Conservation (phyloP, 2,113 vertebrate genomes). For the Phycodurus eques region DNA sequence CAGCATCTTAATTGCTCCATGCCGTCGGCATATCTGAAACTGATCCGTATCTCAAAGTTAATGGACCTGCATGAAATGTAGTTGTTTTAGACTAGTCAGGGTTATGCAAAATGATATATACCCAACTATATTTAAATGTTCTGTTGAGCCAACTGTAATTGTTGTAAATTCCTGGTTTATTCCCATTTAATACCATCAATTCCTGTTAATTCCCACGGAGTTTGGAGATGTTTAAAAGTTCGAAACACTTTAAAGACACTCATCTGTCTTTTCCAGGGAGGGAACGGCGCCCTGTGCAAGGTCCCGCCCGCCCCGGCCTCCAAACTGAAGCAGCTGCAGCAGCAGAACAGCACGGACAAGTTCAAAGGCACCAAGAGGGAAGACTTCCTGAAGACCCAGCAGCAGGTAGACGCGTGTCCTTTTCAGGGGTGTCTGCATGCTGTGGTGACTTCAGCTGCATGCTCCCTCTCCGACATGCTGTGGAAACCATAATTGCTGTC, state of each 20-base stretch:
- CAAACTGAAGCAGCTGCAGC: constrained; percentile 87
- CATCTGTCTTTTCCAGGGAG: constrained; percentile 30
- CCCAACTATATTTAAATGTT: too few relatives aligned
- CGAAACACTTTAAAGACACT: neutral
- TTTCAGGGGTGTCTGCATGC: neutral
- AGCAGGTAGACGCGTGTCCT: constrained; percentile 51
- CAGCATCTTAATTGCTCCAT: too few relatives aligned
- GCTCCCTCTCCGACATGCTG: constrained; percentile 4
- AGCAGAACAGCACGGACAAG: constrained; percentile 89
- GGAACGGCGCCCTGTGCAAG: constrained; percentile 76
- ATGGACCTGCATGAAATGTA: too few relatives aligned
- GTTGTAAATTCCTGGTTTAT: too few relatives aligned
- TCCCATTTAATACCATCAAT: too few relatives aligned
- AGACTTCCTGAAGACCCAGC: constrained; percentile 84
- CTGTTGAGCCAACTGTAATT: too few relatives aligned
- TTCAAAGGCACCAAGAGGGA: constrained; percentile 85
- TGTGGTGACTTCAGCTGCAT: constrained; percentile 12
- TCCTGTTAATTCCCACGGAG: too few relatives aligned
- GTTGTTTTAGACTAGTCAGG: too few relatives aligned
- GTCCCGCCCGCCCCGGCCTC: constrained; percentile 82
- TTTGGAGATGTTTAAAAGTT: neutral
- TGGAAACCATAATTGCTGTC: neutral
- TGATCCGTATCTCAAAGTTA: too few relatives aligned
- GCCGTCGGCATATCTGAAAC: too few relatives aligned
- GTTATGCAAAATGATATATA: too few relatives aligned